These are phyloP conservation scores for Hippocampus kuda DNA, from an alignment of 2,797 vertebrate species.

Conservation along the genomic window DNA sequence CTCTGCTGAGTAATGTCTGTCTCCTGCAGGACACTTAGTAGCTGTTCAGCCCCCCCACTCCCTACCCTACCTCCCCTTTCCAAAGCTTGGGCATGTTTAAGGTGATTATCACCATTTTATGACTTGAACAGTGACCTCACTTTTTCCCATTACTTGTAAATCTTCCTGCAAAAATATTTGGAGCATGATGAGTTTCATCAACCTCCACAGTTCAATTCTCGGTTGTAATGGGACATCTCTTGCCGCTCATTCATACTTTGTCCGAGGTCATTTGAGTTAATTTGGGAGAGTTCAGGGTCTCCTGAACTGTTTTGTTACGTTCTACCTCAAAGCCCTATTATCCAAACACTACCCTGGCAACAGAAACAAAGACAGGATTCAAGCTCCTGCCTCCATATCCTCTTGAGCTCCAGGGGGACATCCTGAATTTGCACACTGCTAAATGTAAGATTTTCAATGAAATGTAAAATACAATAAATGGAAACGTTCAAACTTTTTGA, in stretches of 20 bases:
- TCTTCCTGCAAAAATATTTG: constrained; percentile 34
- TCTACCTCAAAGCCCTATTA: constrained; percentile 55
- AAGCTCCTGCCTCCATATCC: constrained; percentile 41
- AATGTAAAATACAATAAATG: neutral
- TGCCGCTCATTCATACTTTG: constrained; percentile 10
- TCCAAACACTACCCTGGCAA: constrained; percentile 61
- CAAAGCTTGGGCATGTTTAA: constrained; percentile 42
- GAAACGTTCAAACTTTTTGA: neutral
- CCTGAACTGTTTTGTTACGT: constrained; percentile 55
- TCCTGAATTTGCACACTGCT: constrained; percentile 50
- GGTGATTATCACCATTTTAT: constrained; percentile 46
- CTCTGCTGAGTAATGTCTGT: constrained; percentile 30
- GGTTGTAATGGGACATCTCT: neutral
- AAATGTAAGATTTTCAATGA: constrained; percentile 16
- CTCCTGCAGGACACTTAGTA: constrained; percentile 45
- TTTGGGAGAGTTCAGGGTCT: constrained; percentile 37
- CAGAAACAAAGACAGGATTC: constrained; percentile 65
- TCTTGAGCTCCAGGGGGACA: constrained; percentile 51
- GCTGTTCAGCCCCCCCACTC: constrained; percentile 40
- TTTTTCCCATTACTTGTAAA: constrained; percentile 53
- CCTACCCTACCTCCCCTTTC: constrained; percentile 14
- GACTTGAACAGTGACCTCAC: constrained; percentile 42
- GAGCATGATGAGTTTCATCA: constrained; percentile 34
- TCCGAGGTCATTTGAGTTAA: constrained; percentile 35
- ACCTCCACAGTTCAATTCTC: constrained; percentile 21